Evolutionary conservation across 2,797 vertebrate genomes (phyloP).

Genomic region (Pteropus rufus): DNA sequence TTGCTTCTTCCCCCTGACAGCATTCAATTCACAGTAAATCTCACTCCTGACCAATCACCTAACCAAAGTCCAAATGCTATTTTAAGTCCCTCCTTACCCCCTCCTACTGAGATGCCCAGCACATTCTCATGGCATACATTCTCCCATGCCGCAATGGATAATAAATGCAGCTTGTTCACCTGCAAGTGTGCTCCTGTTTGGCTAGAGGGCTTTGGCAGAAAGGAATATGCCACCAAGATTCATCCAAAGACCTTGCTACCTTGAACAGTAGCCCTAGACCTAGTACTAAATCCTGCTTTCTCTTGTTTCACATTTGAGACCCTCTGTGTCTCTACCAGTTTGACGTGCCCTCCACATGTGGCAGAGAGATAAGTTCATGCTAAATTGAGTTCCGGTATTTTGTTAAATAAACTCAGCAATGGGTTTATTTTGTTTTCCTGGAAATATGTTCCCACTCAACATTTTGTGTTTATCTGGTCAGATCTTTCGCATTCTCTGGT

Average conservation of each 20-base stretch:
- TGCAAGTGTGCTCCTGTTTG: too few species aligned
- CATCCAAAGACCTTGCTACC: background rate
- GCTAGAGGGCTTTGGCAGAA: background rate
- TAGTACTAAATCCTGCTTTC: too few species aligned
- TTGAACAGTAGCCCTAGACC: background rate
- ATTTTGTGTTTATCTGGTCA: background rate
- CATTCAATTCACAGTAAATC: background rate
- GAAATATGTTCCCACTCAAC: background rate
- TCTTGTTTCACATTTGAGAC: background rate
- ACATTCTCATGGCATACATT: rapidly evolving
- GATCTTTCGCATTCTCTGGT: background rate
- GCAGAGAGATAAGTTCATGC: background rate
- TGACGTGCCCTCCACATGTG: rapidly evolving
- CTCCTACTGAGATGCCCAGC: background rate
- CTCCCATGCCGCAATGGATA: background rate
- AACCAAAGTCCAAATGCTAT: background rate
- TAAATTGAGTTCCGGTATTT: background rate
- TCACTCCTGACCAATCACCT: background rate
- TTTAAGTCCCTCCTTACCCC: background rate
- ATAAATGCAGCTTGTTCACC: background rate
- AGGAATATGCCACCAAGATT: background rate
- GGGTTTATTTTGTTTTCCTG: background rate
- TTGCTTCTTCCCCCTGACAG: background rate
- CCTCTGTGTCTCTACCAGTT: background rate
- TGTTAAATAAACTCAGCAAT: background rate